Conservation (phyloP, 2,888 invertebrate species). For the Cartodere bifasciata region DNA sequence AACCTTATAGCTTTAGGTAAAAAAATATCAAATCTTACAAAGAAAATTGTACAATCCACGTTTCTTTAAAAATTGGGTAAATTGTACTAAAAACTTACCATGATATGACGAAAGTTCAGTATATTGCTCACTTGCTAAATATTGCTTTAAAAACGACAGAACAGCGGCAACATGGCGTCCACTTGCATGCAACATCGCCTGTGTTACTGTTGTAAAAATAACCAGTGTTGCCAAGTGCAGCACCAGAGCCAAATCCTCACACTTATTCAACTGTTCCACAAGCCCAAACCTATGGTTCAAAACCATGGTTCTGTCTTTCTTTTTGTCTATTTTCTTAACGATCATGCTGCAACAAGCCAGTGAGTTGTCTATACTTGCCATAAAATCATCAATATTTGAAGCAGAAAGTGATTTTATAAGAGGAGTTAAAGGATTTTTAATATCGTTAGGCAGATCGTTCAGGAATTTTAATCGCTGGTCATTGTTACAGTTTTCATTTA, state of each 20-base stretch:
- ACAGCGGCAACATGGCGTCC: conserved; percentile 84
- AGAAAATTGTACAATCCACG: too few relatives aligned
- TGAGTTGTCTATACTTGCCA: conserved; percentile 58
- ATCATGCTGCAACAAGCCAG: conserved; percentile 64
- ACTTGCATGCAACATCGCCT: conserved; percentile 80
- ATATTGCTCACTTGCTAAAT: conserved; percentile 53
- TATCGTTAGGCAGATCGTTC: conserved; percentile 54
- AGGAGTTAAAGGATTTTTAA: conserved; percentile 49
- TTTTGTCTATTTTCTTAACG: conserved; percentile 80
- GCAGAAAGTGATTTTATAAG: conserved; percentile 58
- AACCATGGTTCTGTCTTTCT: conserved; percentile 66
- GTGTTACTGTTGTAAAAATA: conserved; percentile 68
- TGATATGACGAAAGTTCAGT: conserved; percentile 57
- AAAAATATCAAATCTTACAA: too few relatives aligned
- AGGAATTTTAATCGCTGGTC: conserved; percentile 60
- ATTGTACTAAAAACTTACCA: too few relatives aligned
- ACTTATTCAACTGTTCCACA: conserved; percentile 60
- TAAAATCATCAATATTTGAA: conserved; percentile 66
- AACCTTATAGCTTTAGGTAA: too few relatives aligned
- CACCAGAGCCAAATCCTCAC: conserved; percentile 64
- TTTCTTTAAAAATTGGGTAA: too few relatives aligned
- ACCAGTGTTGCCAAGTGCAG: conserved; percentile 66
- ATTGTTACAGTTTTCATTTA: conserved; percentile 43
- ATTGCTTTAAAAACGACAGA: conserved; percentile 56
- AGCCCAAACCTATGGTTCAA: conserved; percentile 71